Percentiles rank a stretch among this genome's conserved stretches.
Evolutionary conservation across 1,140 invertebrate genomes (phyloP).

Genomic region (Drosophila pallidifrons): DNA sequence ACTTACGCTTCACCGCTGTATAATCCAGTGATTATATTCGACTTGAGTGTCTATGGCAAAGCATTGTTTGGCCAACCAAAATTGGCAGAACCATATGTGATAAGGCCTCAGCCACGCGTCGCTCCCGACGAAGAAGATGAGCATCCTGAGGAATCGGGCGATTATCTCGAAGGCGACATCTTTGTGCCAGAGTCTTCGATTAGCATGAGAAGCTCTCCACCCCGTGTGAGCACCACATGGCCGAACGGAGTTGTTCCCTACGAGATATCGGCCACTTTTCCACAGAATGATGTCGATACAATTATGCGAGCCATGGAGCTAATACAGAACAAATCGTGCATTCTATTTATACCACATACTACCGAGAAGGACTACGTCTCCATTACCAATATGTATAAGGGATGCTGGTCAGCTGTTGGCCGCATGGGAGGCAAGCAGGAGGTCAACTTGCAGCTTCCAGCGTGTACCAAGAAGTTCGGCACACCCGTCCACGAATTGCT

Average conservation of each 20-base stretch:
- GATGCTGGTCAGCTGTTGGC: constrained; percentile 93
- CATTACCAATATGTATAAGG: constrained; percentile 87
- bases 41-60: constrained; percentile 53
- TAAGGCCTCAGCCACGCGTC: neutral
- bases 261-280: constrained; percentile 87
- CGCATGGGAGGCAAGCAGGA: constrained; percentile 87
- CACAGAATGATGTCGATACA: constrained; percentile 59
- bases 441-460: constrained; percentile 89
- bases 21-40: constrained; percentile 20
- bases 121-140: constrained; percentile 72
- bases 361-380: constrained; percentile 88
- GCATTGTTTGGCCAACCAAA: neutral
- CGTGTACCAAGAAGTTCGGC: constrained; percentile 89
- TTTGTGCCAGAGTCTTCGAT: constrained; percentile 86
- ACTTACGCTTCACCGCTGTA: too few relatives aligned
- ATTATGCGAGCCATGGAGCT: constrained; percentile 88
- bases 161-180: constrained; percentile 90
- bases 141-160: constrained; percentile 90
- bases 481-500: constrained; percentile 93
- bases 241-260: constrained; percentile 89
- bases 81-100: neutral
- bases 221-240: constrained; percentile 87
- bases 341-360: constrained; percentile 88
- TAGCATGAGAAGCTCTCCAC: constrained; percentile 86
- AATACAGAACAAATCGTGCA: constrained; percentile 89